Evolutionary conservation across 2,888 invertebrate genomes (phyloP).

Genomic region (Seira sanloemensis): DNA sequence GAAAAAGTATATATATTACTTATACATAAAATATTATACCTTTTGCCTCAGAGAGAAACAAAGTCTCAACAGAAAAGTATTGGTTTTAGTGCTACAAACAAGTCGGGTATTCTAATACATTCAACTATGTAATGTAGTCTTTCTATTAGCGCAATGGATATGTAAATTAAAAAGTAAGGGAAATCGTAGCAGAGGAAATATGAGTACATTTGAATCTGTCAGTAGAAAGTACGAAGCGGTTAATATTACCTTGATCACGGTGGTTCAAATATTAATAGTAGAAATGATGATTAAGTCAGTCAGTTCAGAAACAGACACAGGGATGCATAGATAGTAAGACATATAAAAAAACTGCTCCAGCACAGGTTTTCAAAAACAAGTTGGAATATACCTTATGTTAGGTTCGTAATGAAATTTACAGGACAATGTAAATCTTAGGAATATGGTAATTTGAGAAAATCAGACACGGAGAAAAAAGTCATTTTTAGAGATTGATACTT

Average conservation of each 20-base stretch:
- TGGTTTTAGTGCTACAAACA: conserved; percentile 35
- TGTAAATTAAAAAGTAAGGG: not conserved
- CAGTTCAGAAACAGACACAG: conserved; percentile 28
- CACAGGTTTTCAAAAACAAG: too few species aligned
- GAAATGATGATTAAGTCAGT: not conserved
- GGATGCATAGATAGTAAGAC: conserved; percentile 27
- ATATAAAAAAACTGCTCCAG: too few species aligned
- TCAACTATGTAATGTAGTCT: conserved; percentile 61
- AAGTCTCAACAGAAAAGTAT: conserved; percentile 39
- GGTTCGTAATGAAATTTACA: too few species aligned
- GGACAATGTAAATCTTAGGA: not conserved
- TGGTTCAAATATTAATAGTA: not conserved
- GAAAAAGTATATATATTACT: conserved; percentile 37
- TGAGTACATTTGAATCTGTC: not conserved
- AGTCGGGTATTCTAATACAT: not conserved
- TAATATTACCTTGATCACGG: too few species aligned
- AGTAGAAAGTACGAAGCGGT: not conserved
- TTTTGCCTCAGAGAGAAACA: conserved; percentile 49
- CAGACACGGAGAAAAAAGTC: not conserved
- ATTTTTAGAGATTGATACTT: not conserved
- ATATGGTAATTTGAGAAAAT: not conserved
- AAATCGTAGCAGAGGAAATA: not conserved
- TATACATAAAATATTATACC: too few species aligned
- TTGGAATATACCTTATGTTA: not conserved
- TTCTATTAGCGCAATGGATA: conserved; percentile 36